phyloP scores from a whole-genome alignment of 1,140 invertebrate species.

The Ceratosolen solmsi region DNA sequence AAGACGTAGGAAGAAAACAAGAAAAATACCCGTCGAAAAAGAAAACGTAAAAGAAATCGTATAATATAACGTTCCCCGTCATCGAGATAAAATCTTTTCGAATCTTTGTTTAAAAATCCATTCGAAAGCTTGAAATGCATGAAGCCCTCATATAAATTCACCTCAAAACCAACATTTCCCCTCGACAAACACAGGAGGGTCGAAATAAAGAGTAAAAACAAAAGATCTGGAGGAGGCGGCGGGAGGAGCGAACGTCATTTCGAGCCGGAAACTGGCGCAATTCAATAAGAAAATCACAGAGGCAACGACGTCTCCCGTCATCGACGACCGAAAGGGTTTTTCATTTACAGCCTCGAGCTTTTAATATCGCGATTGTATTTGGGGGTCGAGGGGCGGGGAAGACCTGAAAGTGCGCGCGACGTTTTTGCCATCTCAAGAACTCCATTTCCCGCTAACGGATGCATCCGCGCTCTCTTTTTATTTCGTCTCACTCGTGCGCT shows the following conservation, averaged over 20 bases:
- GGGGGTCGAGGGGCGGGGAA: not conserved
- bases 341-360: slow-evolving; percentile 45
- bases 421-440: slow-evolving; percentile 15
- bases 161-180: slow-evolving; percentile 44
- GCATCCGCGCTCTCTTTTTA: not conserved
- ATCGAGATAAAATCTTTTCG: slow-evolving; percentile 41
- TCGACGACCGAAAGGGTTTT: slow-evolving; percentile 29
- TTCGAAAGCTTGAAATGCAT: slow-evolving; percentile 41
- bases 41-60: slow-evolving; percentile 15
- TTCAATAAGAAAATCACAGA: slow-evolving; percentile 41
- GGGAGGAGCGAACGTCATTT: slow-evolving; percentile 27
- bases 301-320: not conserved
- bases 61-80: slow-evolving; percentile 27
- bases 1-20: not conserved
- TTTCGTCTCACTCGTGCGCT: not conserved
- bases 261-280: slow-evolving; percentile 25
- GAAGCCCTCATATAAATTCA: slow-evolving; percentile 28
- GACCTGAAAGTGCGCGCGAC: not conserved
- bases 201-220: slow-evolving; percentile 15
- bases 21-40: slow-evolving; percentile 15
- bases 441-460: slow-evolving; percentile 33
- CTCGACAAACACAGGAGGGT: slow-evolving; percentile 28
- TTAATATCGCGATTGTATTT: slow-evolving; percentile 34
- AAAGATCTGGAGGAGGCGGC: not conserved
- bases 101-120: slow-evolving; percentile 47